A percentile compares a stretch with the other conserved stretches of the same genome.
These are phyloP conservation scores for Numida meleagris DNA, from an alignment of 2,113 vertebrate species.

Conservation along the genomic window DNA sequence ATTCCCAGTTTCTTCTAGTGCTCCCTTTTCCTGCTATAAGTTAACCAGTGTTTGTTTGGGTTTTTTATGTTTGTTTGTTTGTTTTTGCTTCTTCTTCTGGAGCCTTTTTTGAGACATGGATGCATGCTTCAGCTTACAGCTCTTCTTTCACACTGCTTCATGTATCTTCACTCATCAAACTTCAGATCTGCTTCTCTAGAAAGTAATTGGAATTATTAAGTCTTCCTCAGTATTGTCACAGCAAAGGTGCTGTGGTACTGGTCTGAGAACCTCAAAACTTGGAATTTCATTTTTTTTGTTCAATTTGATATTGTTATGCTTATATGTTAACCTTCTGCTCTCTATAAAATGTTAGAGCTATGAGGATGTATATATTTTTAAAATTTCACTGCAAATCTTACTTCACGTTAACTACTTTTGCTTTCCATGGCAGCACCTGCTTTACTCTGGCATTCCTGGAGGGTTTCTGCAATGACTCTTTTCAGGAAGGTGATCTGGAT, in stretches of 20 bases:
- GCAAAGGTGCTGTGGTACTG: neutral
- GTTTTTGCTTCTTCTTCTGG: neutral
- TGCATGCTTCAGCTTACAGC: neutral
- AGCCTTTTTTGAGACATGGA: neutral
- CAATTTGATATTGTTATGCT: neutral
- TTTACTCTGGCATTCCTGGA: neutral
- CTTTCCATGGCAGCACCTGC: neutral
- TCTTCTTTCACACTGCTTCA: neutral
- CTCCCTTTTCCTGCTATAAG: neutral
- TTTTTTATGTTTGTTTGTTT: neutral
- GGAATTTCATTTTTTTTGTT: neutral
- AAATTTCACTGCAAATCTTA: neutral
- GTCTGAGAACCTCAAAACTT: neutral
- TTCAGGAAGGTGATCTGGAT: neutral
- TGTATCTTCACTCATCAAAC: neutral
- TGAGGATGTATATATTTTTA: neutral
- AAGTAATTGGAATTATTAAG: neutral
- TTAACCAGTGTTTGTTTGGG: rapidly evolving
- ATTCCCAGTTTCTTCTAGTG: neutral
- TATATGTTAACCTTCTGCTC: neutral
- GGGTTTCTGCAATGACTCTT: neutral
- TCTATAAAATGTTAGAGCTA: neutral
- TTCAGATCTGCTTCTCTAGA: neutral
- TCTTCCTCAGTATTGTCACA: neutral
- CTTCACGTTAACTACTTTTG: neutral